phyloP scores from a whole-genome alignment of 2,113 vertebrate genomes.

The Onychostoma macrolepis region DNA sequence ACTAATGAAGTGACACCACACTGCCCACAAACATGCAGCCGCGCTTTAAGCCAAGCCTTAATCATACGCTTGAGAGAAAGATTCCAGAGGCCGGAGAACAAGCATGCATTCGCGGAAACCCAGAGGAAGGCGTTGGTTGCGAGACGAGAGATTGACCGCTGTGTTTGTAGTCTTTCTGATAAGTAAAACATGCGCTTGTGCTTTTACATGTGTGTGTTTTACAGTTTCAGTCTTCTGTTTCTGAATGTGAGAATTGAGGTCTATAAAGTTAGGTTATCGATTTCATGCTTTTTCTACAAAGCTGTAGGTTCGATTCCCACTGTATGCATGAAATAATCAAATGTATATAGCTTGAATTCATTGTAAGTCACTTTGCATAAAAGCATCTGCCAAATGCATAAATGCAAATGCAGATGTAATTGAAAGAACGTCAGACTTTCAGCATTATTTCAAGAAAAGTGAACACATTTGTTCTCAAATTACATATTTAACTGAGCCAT shows the following conservation, averaged over 20 bases:
- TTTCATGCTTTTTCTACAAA: too few species aligned
- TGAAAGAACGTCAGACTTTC: too few species aligned
- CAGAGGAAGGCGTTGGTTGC: not conserved
- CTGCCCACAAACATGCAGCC: constrained; percentile 5
- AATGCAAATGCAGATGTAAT: too few species aligned
- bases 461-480: too few species aligned
- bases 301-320: too few species aligned
- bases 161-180: not conserved
- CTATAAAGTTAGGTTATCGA: too few species aligned
- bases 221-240: not conserved
- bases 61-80: constrained; percentile 8
- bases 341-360: too few species aligned
- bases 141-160: not conserved
- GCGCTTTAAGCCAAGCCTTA: not conserved
- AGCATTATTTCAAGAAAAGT: too few species aligned
- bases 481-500: too few species aligned
- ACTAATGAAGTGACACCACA: constrained; percentile 26
- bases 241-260: too few species aligned
- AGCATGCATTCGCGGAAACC: constrained; percentile 14
- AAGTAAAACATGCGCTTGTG: not conserved
- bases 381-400: not conserved
- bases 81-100: not conserved
- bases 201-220: not conserved
- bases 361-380: not conserved
- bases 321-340: too few species aligned